Evolutionary conservation across 2,113 vertebrate species (phyloP).

Genomic region (Tauraco erythrolophus): DNA sequence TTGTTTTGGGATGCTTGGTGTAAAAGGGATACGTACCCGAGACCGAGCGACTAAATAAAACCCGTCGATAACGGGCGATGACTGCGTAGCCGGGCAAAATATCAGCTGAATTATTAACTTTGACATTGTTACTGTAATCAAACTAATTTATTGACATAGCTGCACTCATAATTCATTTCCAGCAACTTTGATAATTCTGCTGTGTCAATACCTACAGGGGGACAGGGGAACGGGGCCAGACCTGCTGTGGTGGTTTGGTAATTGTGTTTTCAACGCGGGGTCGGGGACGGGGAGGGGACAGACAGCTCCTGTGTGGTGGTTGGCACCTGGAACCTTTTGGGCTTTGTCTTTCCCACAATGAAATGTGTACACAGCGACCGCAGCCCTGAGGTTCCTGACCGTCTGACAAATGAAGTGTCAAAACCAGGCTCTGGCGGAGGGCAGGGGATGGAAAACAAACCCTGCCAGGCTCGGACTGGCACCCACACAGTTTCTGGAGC

Average conservation of each 20-base stretch:
- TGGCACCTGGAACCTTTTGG: accelerated
- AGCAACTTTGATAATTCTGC: not conserved
- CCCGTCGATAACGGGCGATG: not conserved
- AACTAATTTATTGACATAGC: not conserved
- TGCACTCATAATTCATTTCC: not conserved
- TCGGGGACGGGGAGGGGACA: too few relatives aligned
- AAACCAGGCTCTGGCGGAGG: not conserved
- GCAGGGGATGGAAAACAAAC: not conserved
- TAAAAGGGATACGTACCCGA: not conserved
- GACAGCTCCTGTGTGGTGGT: too few relatives aligned
- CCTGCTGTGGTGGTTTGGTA: accelerated
- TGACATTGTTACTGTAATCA: not conserved
- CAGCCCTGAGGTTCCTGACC: accelerated
- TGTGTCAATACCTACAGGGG: not conserved
- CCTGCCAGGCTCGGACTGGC: not conserved
- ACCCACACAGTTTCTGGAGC: accelerated
- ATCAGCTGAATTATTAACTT: slow-evolving; percentile 12
- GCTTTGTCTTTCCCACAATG: accelerated
- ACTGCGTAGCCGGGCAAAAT: not conserved
- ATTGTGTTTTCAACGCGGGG: not conserved
- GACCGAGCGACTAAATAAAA: not conserved
- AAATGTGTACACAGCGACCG: accelerated
- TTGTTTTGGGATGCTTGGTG: not conserved
- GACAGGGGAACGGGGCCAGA: not conserved
- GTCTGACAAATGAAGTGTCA: accelerated